Percentiles rank a stretch among this genome's conserved stretches.
Evolutionary conservation across 2,888 invertebrate species (phyloP).

Genomic region (Eupithecia abbreviata): DNA sequence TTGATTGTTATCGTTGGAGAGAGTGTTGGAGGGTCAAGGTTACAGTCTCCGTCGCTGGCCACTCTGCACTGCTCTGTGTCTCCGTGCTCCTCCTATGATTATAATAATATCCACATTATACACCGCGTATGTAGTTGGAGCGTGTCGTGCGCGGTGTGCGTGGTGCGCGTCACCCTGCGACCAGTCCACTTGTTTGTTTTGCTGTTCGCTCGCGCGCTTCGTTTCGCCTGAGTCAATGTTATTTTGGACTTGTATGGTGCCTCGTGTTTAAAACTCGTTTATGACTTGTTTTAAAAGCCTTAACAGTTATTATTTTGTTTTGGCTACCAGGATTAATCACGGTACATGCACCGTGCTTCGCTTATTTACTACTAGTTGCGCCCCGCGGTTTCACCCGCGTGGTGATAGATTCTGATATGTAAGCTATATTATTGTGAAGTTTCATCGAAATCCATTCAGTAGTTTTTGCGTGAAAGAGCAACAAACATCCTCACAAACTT

Average conservation of each 20-base stretch:
- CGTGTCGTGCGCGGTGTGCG: constrained; percentile 10
- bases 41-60: constrained; percentile 7
- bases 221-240: constrained; percentile 30
- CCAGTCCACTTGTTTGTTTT: constrained; percentile 27
- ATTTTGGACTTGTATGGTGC: constrained; percentile 18
- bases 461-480: too few species aligned
- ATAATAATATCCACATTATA: neutral
- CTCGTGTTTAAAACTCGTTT: constrained; percentile 10
- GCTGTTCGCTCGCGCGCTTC: constrained; percentile 19
- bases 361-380: neutral
- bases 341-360: neutral
- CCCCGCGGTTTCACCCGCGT: too few species aligned
- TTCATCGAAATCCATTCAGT: too few species aligned
- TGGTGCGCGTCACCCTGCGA: constrained; percentile 27
- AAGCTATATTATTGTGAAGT: too few species aligned
- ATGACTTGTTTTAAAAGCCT: neutral
- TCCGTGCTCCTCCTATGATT: neutral
- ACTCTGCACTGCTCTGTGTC: constrained; percentile 4
- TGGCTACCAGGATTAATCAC: neutral
- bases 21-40: constrained; percentile 28
- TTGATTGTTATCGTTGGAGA: neutral
- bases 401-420: too few species aligned
- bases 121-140: neutral
- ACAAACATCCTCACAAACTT: too few species aligned
- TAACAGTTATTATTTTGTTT: constrained; percentile 3